A percentile compares a stretch with the other conserved stretches of the same genome.
Evolutionary conservation across 2,113 vertebrate species (phyloP).

Genomic region (Mustelus asterias): DNA sequence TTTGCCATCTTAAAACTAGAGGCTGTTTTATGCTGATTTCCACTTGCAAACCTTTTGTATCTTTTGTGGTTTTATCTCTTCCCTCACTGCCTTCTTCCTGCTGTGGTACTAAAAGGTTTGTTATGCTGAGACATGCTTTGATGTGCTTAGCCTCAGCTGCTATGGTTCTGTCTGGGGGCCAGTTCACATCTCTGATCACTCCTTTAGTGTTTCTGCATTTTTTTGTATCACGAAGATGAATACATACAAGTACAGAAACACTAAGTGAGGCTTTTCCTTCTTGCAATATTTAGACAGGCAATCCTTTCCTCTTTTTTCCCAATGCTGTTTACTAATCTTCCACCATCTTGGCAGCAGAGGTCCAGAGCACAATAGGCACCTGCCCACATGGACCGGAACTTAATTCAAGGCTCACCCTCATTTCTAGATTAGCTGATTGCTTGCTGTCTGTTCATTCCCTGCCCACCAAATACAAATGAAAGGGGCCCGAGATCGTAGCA

Average conservation of each 20-base stretch:
- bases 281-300: neutral
- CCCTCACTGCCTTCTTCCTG: neutral
- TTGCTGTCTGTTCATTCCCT: neutral
- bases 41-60: neutral
- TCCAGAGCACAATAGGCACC: too few relatives aligned
- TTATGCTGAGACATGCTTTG: neutral
- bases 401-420: too few relatives aligned
- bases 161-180: neutral
- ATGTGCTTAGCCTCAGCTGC: neutral
- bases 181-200: neutral
- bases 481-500: neutral
- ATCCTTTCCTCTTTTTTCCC: neutral
- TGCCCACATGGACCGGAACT: too few relatives aligned
- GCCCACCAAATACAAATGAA: neutral
- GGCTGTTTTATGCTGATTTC: neutral
- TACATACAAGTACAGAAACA: neutral
- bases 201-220: neutral
- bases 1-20: too few relatives aligned
- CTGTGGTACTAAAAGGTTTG: neutral
- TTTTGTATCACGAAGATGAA: neutral
- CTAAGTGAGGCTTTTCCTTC: neutral
- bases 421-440: too few relatives aligned
- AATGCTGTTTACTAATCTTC: neutral
- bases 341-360: neutral
- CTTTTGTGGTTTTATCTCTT: neutral